Base-by-base conservation (phyloP, 2,113 vertebrate genomes). In the Paraplagusia blochii region DNA sequence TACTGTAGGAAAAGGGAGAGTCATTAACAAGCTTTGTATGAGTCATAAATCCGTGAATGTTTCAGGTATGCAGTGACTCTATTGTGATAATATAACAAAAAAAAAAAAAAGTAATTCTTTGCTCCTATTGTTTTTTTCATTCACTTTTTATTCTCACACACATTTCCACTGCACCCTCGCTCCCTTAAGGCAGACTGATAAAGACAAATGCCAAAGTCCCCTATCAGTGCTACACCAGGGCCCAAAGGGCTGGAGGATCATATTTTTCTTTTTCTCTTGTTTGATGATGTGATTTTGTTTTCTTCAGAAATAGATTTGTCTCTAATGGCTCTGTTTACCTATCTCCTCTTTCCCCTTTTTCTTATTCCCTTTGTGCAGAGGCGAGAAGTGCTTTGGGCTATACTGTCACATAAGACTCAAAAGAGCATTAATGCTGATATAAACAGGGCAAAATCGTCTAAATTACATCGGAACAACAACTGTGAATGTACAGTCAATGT, bases 201-300 rank as follows among this genome's bases (percentile, higher is more conserved):
- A 91, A 92, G 90, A 92, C 86, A 89, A 89, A 92, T 92, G 86
- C 86, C 85, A 83, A 80, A 85, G 86, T 88, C 80, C 73, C 82
- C 86, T 87, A 88, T 89, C 89, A 86, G 87, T 78, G 79, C 86
- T 74, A 74, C 53, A 35, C 74, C 44, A 12, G 54, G 82, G 72
- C 85, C 88, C 83, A 48, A 67, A 84, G 84, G 84, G 82, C 83
- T 71, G 80, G 63, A 72, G 79, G 77, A 78, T 90, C 88, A 90
- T 88, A 90, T 91, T 91, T 90, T 89, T 90, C 86, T 86, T 86
- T 85, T 85, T 85, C 85, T 81, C 72, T 84, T 91, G 88, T 90
- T 90, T 92, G 89, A 91, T 90, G 90, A 88, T 90, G 88, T 91
- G 89, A 90, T 91, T 91, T 90, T 91, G 89, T 88, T 91, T 90